Base-by-base conservation (phyloP, 2,888 invertebrate genomes). In the Synergus umbraculus region DNA sequence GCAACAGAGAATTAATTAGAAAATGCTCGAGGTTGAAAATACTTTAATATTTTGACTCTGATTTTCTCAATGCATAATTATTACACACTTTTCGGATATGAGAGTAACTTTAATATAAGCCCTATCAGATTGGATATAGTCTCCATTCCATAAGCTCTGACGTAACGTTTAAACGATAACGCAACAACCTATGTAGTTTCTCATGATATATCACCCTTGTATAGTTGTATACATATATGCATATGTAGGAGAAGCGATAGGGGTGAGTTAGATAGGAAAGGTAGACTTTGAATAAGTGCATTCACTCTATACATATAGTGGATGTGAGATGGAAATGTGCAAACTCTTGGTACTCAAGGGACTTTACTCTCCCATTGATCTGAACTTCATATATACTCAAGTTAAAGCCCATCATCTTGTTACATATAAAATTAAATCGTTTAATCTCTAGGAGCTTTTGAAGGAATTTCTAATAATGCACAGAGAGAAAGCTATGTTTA, bases 251-350 rank as follows among this genome's bases (percentile, higher is more conserved):
- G 46, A 54, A 46, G 54, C 73, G 54, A 54, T 73, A 54, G 69
- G 46, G 49, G n/a, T 37, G 69, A 69, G 69, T 69, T 69, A 54
- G 73, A 54, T 54, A 73, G 73, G 54, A 73, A 73, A 73, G 73
- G 54, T n/a, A 54, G 73, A 73, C 73, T 73, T 73, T 73, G 73
- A 73, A 73, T 73, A 73, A 73, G 73, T 73, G 73, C 73, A 73
- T 73, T 37, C 37, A 73, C 54, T 37, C 73, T 49, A 10, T 73
- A 41, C 54, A 49, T 73, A 54, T n/a, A 37, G 66, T 12, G 66
- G 66, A 66, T 13, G 29, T 67, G 67, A 8, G 49, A 69, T 73
- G n/a, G 15, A 54, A 54, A 54, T 49, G 73, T 54, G 54, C 29
- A 73, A 73, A 73, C 73, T 54, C 37, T 37, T 73, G 12, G 37